Conservation (phyloP, 2,113 vertebrate genomes). For the Cnemophilus loriae region DNA sequence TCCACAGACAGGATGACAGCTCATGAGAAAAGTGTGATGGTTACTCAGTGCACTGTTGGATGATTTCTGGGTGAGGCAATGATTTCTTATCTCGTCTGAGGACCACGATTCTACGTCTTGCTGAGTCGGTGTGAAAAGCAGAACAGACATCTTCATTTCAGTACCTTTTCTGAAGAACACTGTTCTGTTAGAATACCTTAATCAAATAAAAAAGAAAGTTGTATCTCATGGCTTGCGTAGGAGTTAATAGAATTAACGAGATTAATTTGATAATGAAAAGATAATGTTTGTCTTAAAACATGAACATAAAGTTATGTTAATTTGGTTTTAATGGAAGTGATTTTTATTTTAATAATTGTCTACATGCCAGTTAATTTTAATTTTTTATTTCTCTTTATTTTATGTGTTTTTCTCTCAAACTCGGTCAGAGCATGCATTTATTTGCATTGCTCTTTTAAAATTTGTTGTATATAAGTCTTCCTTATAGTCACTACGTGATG, state of each 20-base stretch:
- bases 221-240: slow-evolving; percentile 8
- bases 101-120: background rate
- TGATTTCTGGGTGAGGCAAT: background rate
- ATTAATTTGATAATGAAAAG: slow-evolving; percentile 25
- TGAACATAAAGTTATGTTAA: slow-evolving; percentile 5
- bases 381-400: background rate
- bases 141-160: background rate
- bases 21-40: background rate
- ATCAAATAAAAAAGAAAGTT: background rate
- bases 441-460: background rate
- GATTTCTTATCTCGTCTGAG: background rate
- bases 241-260: background rate
- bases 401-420: background rate
- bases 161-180: background rate
- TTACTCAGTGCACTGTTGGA: background rate
- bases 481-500: background rate
- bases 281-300: slow-evolving; percentile 19
- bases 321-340: slow-evolving; percentile 33
- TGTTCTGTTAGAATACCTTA: background rate
- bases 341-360: slow-evolving; percentile 26
- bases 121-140: background rate
- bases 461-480: background rate
- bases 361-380: background rate
- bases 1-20: background rate
- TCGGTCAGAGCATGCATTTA: background rate